Percentiles rank a stretch among this genome's conserved stretches.
phyloP scores from a whole-genome alignment of 2,888 invertebrate genomes.

The Aphidoletes aphidimyza region DNA sequence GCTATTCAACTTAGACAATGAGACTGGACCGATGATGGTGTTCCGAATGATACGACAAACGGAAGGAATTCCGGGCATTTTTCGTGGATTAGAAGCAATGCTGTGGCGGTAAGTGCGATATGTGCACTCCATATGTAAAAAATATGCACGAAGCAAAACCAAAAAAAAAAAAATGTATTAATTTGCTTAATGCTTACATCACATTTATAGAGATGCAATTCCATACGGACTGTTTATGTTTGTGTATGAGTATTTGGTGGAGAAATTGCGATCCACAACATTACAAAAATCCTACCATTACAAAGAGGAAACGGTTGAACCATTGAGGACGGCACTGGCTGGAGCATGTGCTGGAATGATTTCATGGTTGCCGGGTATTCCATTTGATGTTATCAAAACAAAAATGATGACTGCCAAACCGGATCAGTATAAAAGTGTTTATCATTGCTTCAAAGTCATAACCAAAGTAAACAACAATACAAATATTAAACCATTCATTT shows the following conservation, averaged over 20 bases:
- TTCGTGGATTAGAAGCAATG: constrained; percentile 50
- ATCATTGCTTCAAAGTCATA: constrained; percentile 24
- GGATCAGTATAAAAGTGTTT: constrained; percentile 26
- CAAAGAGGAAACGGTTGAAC: constrained; percentile 10
- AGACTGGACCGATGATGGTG: constrained; percentile 40
- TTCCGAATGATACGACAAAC: background rate
- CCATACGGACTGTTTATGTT: constrained; percentile 55
- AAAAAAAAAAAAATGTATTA: too few species aligned
- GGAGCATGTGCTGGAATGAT: constrained; percentile 52
- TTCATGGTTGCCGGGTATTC: constrained; percentile 54
- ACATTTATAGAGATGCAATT: constrained; percentile 39
- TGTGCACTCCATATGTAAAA: too few species aligned
- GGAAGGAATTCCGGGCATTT: constrained; percentile 47
- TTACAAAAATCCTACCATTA: background rate
- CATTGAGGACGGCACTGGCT: constrained; percentile 38
- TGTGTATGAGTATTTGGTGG: constrained; percentile 40
- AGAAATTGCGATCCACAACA: constrained; percentile 14
- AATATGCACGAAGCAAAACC: too few species aligned
- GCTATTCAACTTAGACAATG: background rate
- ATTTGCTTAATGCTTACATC: background rate
- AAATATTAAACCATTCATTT: background rate
- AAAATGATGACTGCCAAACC: constrained; percentile 53
- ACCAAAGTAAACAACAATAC: background rate
- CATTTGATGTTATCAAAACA: constrained; percentile 55
- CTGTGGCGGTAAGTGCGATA: constrained; percentile 43